phyloP scores from a whole-genome alignment of 1,140 invertebrate species.

The Dendrolimus punctatus region DNA sequence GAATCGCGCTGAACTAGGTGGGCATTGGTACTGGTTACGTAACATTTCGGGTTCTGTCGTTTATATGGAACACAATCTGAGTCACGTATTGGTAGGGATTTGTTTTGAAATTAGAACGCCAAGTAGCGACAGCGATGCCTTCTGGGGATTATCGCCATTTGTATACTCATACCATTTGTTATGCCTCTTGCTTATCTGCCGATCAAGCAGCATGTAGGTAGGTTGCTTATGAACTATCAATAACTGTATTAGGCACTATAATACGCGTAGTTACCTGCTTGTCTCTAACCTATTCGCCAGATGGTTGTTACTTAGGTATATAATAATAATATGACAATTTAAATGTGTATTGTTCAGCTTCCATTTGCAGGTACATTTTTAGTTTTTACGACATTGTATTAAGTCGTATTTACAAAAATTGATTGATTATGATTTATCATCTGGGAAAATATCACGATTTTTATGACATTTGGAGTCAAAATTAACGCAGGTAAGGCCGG shows the following conservation, averaged over 20 bases:
- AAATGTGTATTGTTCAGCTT: too few species aligned
- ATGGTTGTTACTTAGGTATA: not conserved
- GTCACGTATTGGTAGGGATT: slow-evolving; percentile 64
- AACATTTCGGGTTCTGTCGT: slow-evolving; percentile 55
- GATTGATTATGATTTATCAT: too few species aligned
- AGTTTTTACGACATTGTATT: too few species aligned
- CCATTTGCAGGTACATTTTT: too few species aligned
- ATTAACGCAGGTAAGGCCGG: too few species aligned
- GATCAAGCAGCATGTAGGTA: slow-evolving; percentile 1
- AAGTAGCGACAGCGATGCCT: slow-evolving; percentile 45
- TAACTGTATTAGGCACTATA: not conserved
- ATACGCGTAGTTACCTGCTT: not conserved
- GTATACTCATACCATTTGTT: slow-evolving; percentile 38
- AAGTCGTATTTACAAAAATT: too few species aligned
- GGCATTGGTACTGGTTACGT: slow-evolving; percentile 31
- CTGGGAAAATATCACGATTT: too few species aligned
- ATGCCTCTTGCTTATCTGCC: slow-evolving; percentile 17
- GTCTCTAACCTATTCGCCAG: not conserved
- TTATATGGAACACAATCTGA: slow-evolving; percentile 59
- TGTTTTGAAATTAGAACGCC: slow-evolving; percentile 66
- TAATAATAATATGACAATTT: not conserved
- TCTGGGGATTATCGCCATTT: slow-evolving; percentile 55
- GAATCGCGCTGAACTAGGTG: slow-evolving; percentile 29
- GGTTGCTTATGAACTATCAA: not conserved
- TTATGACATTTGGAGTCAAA: too few species aligned